Conservation (phyloP, 2,113 vertebrate species). For the Saccopteryx bilineata region DNA sequence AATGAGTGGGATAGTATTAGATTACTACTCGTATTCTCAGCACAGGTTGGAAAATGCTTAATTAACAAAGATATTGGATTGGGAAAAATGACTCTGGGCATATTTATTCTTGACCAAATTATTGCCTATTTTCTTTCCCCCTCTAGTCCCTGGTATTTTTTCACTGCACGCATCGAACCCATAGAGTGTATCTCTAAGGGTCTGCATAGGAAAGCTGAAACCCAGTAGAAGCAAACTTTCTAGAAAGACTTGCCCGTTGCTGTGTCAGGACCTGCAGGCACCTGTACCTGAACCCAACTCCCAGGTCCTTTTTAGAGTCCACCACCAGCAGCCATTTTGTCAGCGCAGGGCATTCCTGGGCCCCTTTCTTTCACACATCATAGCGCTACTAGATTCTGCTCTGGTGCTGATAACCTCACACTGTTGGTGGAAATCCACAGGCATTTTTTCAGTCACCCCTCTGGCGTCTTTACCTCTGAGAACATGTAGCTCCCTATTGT, state of each 20-base stretch:
- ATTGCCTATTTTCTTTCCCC: not conserved
- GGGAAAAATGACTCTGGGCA: slow-evolving; percentile 69
- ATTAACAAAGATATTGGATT: slow-evolving; percentile 79
- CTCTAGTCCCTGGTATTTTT: slow-evolving; percentile 47
- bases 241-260: not conserved
- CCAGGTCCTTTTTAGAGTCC: not conserved
- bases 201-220: not conserved
- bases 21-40: slow-evolving; percentile 73
- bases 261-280: not conserved
- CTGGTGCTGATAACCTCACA: not conserved
- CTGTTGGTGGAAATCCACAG: not conserved
- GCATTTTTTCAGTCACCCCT: not conserved
- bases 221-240: not conserved
- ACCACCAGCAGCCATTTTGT: not conserved
- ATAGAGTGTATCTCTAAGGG: not conserved
- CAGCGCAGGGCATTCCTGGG: not conserved
- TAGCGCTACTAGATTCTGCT: not conserved
- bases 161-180: not conserved
- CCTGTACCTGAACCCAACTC: not conserved
- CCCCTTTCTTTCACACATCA: not conserved
- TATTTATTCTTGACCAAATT: slow-evolving; percentile 80
- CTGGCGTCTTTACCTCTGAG: not conserved
- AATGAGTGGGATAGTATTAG: slow-evolving; percentile 72
- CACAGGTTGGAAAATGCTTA: slow-evolving; percentile 78
- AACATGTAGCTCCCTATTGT: not conserved